Evolutionary conservation across 1,140 invertebrate species (phyloP).

Genomic region (Formica selysi): DNA sequence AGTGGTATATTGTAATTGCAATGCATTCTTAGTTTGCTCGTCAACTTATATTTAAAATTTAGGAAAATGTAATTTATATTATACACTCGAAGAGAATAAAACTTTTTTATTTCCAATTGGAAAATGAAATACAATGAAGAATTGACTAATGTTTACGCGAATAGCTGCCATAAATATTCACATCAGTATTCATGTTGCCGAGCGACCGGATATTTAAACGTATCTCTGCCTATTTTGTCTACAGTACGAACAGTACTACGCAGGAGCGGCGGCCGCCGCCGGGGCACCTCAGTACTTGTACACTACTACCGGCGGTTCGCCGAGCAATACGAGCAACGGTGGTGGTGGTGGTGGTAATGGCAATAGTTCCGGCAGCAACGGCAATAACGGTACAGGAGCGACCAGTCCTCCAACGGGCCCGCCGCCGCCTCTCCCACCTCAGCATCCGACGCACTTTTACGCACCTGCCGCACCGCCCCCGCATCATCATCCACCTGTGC

Average conservation of each 20-base stretch:
- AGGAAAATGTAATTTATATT: neutral
- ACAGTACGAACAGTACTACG: conserved; percentile 85
- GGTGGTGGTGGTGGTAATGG: conserved; percentile 73
- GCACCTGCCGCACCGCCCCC: conserved; percentile 77
- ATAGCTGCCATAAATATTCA: neutral
- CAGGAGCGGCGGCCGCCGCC: conserved; percentile 80
- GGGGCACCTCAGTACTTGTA: conserved; percentile 81
- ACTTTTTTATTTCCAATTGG: neutral
- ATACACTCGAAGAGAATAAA: neutral
- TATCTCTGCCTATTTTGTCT: conserved; percentile 56
- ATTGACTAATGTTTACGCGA: conserved; percentile 27
- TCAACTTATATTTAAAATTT: neutral
- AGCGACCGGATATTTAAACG: conserved; percentile 3
- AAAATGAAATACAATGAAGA: neutral
- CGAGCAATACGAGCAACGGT: conserved; percentile 76
- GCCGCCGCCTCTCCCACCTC: conserved; percentile 73
- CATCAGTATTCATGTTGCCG: neutral
- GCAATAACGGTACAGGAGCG: conserved; percentile 77
- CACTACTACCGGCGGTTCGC: conserved; percentile 78
- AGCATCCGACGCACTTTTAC: conserved; percentile 80
- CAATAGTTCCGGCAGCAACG: conserved; percentile 72
- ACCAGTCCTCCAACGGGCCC: conserved; percentile 79
- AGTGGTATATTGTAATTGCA: neutral
- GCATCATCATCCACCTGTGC: conserved; percentile 80
- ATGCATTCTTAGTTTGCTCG: neutral